Conservation (phyloP, 2,113 vertebrate species). For the Leptobrachium leishanense region DNA sequence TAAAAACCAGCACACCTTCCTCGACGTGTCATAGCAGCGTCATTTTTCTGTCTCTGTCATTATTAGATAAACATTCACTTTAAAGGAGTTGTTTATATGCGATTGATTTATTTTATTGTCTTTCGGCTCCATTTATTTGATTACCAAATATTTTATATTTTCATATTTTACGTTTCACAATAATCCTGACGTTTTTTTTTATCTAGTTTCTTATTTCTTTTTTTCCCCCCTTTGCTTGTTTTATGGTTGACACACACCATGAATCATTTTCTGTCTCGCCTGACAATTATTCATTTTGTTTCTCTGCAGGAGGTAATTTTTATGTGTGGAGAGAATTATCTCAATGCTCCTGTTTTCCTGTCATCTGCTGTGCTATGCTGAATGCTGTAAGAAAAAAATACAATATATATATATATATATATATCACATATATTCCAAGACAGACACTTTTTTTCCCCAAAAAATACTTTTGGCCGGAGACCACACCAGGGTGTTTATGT, state of each 20-base stretch:
- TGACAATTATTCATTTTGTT: constrained; percentile 49
- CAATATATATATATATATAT: no score
- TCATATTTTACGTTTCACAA: constrained; percentile 36
- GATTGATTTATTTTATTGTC: not conserved
- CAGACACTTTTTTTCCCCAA: no score
- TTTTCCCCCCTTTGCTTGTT: not conserved
- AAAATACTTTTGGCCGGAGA: no score
- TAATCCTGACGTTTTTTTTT: constrained; percentile 27
- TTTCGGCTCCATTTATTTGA: constrained; percentile 22
- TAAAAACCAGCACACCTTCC: no score
- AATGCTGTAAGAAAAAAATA: no score
- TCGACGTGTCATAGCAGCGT: no score
- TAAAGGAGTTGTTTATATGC: not conserved
- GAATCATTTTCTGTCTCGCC: constrained; percentile 37
- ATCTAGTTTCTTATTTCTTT: constrained; percentile 36
- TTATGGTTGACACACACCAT: constrained; percentile 40
- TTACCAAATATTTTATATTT: constrained; percentile 29
- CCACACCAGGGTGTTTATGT: no score
- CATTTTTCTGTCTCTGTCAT: no score
- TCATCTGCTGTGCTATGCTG: constrained; percentile 8
- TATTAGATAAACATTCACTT: not conserved
- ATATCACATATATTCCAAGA: no score
- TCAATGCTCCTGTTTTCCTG: constrained; percentile 9
- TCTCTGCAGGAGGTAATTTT: constrained; percentile 45
- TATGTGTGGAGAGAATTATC: constrained; percentile 43